Evolutionary conservation across 2,888 invertebrate species (phyloP).

Genomic region (Camponotus fellah): DNA sequence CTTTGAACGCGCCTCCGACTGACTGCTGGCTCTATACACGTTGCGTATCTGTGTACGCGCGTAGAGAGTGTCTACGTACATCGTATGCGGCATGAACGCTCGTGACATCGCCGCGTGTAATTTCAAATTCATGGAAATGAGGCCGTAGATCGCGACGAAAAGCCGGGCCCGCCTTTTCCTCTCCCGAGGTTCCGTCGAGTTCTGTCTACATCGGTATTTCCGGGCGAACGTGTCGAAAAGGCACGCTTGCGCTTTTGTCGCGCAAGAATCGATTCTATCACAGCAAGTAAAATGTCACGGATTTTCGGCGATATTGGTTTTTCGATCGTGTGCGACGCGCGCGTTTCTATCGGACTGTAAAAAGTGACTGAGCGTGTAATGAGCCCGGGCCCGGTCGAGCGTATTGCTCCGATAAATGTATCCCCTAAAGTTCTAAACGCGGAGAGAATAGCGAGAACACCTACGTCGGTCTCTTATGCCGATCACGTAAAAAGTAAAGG

Average conservation of each 20-base stretch:
- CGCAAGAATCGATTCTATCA: constrained; percentile 64
- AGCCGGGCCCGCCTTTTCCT: constrained; percentile 43
- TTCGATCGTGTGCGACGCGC: constrained; percentile 38
- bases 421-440: constrained; percentile 43
- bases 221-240: constrained; percentile 52
- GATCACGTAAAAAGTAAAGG: constrained; percentile 28
- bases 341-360: constrained; percentile 46
- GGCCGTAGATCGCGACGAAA: constrained; percentile 53
- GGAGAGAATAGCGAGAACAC: constrained; percentile 21
- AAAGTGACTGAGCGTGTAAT: constrained; percentile 57
- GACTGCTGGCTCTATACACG: constrained; percentile 10
- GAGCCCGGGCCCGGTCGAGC: constrained; percentile 43
- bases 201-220: constrained; percentile 45
- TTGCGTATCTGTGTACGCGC: background rate
- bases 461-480: constrained; percentile 20
- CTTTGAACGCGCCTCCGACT: constrained; percentile 70
- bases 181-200: constrained; percentile 19
- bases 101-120: constrained; percentile 66
- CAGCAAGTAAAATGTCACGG: constrained; percentile 60
- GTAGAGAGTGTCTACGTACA: constrained; percentile 7
- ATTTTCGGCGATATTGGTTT: constrained; percentile 59
- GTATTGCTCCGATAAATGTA: constrained; percentile 53
- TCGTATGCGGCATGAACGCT: constrained; percentile 24
- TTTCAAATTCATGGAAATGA: constrained; percentile 74
- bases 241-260: constrained; percentile 47